Evolutionary conservation across 2,888 invertebrate species (phyloP).

Genomic region (Trichopoda pennipes): DNA sequence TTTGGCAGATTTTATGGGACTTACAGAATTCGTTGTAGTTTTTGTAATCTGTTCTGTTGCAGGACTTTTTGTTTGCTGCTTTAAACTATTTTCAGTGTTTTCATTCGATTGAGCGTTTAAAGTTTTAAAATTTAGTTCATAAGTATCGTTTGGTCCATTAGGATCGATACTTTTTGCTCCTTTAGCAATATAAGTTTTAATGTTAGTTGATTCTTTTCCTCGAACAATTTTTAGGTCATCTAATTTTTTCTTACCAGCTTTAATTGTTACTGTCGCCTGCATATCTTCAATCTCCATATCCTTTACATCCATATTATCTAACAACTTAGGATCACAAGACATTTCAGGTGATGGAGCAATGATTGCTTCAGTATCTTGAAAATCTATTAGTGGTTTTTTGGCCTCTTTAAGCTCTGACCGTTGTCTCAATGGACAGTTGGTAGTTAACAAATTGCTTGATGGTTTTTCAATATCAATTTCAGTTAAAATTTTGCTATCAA

Average conservation of each 20-base stretch:
- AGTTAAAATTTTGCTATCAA: background rate
- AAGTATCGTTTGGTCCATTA: background rate
- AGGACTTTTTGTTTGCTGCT: background rate
- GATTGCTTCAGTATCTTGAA: too few species aligned
- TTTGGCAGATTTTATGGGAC: background rate
- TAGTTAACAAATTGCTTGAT: too few species aligned
- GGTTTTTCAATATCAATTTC: slow-evolving; percentile 12
- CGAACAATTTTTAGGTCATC: background rate
- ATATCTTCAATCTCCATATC: background rate
- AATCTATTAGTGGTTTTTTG: too few species aligned
- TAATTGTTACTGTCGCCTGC: too few species aligned
- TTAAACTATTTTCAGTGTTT: background rate
- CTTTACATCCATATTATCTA: background rate
- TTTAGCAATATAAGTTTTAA: background rate
- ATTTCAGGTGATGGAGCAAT: too few species aligned
- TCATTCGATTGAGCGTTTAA: background rate
- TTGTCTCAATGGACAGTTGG: too few species aligned
- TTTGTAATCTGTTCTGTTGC: background rate
- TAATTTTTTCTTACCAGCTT: background rate
- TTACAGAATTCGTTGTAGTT: background rate
- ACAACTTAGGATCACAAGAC: too few species aligned
- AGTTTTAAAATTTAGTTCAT: background rate
- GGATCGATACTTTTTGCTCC: background rate
- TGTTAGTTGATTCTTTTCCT: too few species aligned
- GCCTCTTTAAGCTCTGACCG: too few species aligned